Conservation (phyloP, 2,113 vertebrate species). For the Amia ocellicauda region DNA sequence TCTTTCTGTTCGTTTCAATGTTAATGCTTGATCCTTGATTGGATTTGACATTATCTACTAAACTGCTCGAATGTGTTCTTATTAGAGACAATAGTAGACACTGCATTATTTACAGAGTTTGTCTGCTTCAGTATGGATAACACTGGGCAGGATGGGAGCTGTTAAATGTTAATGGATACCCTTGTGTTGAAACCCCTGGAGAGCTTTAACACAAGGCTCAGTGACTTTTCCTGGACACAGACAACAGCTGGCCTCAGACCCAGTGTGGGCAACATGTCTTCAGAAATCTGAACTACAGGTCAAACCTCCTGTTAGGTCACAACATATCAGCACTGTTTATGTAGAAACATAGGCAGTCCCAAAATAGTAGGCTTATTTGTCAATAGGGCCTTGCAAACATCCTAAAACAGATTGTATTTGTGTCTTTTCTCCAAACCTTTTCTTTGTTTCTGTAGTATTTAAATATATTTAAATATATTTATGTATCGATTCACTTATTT, state of each 20-base stretch:
- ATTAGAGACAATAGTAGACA: constrained; percentile 8
- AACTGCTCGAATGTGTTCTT: neutral
- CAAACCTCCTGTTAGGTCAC: too few species aligned
- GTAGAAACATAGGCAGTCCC: too few species aligned
- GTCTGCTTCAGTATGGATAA: neutral
- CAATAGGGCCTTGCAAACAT: too few species aligned
- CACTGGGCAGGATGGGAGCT: constrained; percentile 3
- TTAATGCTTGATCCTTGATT: constrained; percentile 6
- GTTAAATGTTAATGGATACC: constrained; percentile 19
- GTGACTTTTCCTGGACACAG: neutral
- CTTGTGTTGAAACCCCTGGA: constrained; percentile 13
- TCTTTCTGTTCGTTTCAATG: constrained; percentile 11
- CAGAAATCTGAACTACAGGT: too few species aligned
- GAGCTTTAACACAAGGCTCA: constrained; percentile 14
- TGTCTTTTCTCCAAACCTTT: too few species aligned
- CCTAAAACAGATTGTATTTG: too few species aligned
- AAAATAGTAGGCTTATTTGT: too few species aligned
- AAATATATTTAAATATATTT: too few species aligned
- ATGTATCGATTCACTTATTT: too few species aligned
- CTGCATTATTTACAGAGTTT: constrained; percentile 15
- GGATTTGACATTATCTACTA: neutral
- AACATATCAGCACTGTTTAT: too few species aligned
- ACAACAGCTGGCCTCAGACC: neutral
- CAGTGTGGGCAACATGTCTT: too few species aligned
- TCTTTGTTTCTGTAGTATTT: too few species aligned